Percentiles rank a stretch among this genome's conserved stretches.
phyloP scores from a whole-genome alignment of 2,797 vertebrate species.

The Ceryle rudis region DNA sequence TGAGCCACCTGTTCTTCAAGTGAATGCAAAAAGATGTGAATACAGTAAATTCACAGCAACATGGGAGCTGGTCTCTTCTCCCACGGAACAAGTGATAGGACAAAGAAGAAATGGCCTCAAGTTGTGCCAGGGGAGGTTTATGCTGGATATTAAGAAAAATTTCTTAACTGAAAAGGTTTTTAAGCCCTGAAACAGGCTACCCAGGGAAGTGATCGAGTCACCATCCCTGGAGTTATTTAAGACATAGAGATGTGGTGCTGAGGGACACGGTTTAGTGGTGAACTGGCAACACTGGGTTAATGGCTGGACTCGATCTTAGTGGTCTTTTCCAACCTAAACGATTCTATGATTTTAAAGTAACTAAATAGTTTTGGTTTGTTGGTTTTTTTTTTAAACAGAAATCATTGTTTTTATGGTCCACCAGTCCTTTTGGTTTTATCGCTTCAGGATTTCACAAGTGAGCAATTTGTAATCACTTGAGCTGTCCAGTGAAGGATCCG shows the following conservation, averaged over 20 bases:
- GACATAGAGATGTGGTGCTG: neutral
- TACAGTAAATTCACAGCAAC: neutral
- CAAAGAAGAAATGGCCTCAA: neutral
- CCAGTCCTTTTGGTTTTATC: neutral
- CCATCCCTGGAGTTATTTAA: neutral
- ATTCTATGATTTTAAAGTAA: neutral
- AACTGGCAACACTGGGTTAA: neutral
- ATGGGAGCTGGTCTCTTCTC: neutral
- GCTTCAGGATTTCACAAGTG: constrained; percentile 14
- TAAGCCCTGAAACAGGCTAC: neutral
- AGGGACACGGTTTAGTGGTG: too few relatives aligned
- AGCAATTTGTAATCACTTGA: constrained; percentile 22
- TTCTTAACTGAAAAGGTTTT: neutral
- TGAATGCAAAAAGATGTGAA: constrained; percentile 40
- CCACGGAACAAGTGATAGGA: neutral
- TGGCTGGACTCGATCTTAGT: neutral
- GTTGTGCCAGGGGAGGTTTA: neutral
- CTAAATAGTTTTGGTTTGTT: neutral
- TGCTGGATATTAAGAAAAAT: too few relatives aligned
- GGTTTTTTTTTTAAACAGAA: neutral
- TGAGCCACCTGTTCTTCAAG: constrained; percentile 63
- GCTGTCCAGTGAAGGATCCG: constrained; percentile 16
- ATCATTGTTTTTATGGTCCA: neutral
- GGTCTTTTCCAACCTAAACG: neutral
- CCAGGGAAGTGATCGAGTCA: neutral